Percentiles rank a stretch among this genome's conserved stretches.
Conservation (phyloP, 1,140 invertebrate genomes). For the Nebria ingens region DNA sequence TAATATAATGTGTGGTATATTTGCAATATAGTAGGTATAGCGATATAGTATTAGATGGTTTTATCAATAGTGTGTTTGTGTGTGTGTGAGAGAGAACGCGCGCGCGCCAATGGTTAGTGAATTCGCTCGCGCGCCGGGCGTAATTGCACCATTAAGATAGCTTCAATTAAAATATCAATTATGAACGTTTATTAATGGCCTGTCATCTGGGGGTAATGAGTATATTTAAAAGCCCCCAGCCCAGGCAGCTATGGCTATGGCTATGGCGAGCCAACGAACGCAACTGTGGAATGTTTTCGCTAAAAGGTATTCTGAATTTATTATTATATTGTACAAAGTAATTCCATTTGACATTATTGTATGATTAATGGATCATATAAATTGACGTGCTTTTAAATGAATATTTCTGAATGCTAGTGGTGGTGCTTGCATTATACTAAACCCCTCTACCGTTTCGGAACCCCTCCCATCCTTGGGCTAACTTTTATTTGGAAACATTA, state of each 20-base stretch:
- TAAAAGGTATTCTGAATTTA: conserved; percentile 17
- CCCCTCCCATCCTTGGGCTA: too few relatives aligned
- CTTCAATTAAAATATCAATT: conserved; percentile 18
- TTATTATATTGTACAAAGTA: conserved; percentile 13
- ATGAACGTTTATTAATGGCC: conserved; percentile 15
- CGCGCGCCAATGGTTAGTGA: too few relatives aligned
- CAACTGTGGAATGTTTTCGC: conserved; percentile 14
- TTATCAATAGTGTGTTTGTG: too few relatives aligned
- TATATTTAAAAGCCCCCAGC: conserved; percentile 15
- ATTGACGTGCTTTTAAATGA: conserved; percentile 15
- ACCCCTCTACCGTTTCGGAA: too few relatives aligned
- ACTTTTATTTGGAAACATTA: too few relatives aligned
- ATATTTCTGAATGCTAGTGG: conserved; percentile 18
- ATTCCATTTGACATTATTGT: conserved; percentile 15
- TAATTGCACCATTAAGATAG: conserved; percentile 16
- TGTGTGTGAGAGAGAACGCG: too few relatives aligned
- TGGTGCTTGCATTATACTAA: too few relatives aligned
- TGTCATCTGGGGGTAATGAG: conserved; percentile 15
- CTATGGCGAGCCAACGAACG: too few relatives aligned
- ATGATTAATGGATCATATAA: conserved; percentile 15
- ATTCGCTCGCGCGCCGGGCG: too few relatives aligned
- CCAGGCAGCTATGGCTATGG: too few relatives aligned
- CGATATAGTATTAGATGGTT: too few relatives aligned
- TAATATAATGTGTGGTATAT: too few relatives aligned
- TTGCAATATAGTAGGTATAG: background rate